Evolutionary conservation across 2,888 invertebrate genomes (phyloP), one percentile per base, ranked within the genome.

Genomic region (Tinea pellionella): DNA sequence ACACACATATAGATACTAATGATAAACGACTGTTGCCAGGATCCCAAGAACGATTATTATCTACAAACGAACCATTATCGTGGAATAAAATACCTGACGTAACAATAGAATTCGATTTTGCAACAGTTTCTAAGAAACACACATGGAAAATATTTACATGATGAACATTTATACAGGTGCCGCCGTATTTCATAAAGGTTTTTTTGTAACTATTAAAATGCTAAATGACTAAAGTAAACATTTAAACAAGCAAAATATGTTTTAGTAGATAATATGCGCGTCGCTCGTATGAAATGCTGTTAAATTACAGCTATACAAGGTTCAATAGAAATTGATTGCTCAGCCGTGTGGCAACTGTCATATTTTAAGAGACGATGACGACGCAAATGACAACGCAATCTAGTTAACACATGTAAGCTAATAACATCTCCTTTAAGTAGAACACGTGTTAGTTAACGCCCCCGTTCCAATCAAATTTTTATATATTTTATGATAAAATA

Each of bases 371-470:
- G 37, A 37, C n/a, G 37, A n/a, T 37, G 37, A 37, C 37, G 37
- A 37, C 37, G 37, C 37, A 37, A 18, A n/a, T 37, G 37, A 37
- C 37, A 9, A 37, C 37, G 37, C 37, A 37, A 18, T 47, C 47
- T 15, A 15, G 69, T 75, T 74, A 73, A 74, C 77, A 80, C 72
- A 75, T 78, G 78, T 73, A 69, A 70, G 68, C 70, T 74, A 77
- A 77, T 74, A 69, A 69, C 64, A 63, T 63, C 65, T 64, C 67
- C 66, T 63, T 65, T 65, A 67, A 47, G 47, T 66, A 63, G 67
- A 66, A 72, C 74, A 78, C 72, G 73, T 74, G 71, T 73, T 69
- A 68, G 9, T 12, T 11, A 13, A 18, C 47, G 8, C 8, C 47
- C 15, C 15, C 18, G 37, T 37, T 37, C 9, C n/a, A 2, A 37